Evolutionary conservation across 2,888 invertebrate genomes (phyloP).

Genomic region (Pandemis cinnamomeana): DNA sequence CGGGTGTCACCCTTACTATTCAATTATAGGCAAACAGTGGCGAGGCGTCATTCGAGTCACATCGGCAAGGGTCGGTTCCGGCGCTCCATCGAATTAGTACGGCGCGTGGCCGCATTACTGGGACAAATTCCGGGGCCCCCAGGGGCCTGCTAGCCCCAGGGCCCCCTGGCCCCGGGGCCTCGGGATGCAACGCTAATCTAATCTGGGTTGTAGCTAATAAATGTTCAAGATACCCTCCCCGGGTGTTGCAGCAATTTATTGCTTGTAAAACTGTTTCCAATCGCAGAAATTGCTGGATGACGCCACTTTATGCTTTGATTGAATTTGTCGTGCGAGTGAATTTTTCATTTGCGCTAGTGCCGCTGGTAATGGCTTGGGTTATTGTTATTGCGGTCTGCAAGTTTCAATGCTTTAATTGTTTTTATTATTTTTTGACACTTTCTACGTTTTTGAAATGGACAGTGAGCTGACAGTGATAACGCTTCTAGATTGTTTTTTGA

Average conservation of each 20-base stretch:
- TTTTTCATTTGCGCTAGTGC: constrained; percentile 60
- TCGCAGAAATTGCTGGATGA: constrained; percentile 78
- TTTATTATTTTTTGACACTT: background rate
- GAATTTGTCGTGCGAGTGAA: constrained; percentile 77
- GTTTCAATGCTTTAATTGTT: background rate
- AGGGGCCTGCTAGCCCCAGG: constrained; percentile 45
- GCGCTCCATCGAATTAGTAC: constrained; percentile 78
- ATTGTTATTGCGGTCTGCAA: constrained; percentile 40
- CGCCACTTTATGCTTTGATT: constrained; percentile 72
- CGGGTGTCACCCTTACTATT: constrained; percentile 75
- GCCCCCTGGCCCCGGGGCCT: constrained; percentile 48
- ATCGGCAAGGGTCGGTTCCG: constrained; percentile 66
- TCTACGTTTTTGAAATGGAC: no score
- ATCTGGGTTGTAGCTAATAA: constrained; percentile 84
- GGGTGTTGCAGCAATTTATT: constrained; percentile 79
- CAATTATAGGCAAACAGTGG: constrained; percentile 82
- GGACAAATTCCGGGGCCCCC: constrained; percentile 78
- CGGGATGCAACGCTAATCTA: constrained; percentile 83
- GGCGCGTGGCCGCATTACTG: constrained; percentile 83
- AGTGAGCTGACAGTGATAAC: no score
- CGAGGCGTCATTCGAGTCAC: constrained; percentile 78
- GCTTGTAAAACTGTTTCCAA: constrained; percentile 85
- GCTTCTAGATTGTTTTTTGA: no score
- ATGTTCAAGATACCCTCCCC: constrained; percentile 75
- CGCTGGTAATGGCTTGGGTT: constrained; percentile 54